Conservation (phyloP, 2,888 invertebrate genomes). For the Galeruca laticollis region DNA sequence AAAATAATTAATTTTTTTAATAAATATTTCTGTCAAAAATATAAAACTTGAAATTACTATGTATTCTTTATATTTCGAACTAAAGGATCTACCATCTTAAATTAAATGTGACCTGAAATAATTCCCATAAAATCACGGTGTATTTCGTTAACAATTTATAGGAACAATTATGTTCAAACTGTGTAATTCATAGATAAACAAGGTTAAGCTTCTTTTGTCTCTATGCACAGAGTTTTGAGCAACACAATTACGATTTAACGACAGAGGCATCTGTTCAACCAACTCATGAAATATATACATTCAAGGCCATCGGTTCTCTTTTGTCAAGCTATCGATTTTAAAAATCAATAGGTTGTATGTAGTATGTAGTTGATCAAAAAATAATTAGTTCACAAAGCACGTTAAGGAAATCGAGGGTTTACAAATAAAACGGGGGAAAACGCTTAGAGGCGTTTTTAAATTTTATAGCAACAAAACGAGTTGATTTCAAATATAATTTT, state of each 20-base stretch:
- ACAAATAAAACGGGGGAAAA: not conserved
- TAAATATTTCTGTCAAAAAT: not conserved
- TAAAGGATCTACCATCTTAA: not conserved
- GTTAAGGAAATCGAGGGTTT: not conserved
- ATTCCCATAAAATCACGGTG: no score
- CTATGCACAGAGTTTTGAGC: conserved; percentile 15
- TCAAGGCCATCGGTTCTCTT: conserved; percentile 21
- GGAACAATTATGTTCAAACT: no score
- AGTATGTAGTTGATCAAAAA: conserved; percentile 8
- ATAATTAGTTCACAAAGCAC: conserved; percentile 3
- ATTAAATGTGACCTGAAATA: not conserved
- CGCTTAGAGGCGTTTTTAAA: no score
- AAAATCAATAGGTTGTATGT: conserved; percentile 19
- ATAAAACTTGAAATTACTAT: not conserved
- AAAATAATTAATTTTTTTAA: no score
- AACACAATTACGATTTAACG: conserved; percentile 18
- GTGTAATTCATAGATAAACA: conserved; percentile 13
- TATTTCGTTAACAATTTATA: no score
- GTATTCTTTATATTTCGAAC: not conserved
- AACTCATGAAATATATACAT: conserved; percentile 18
- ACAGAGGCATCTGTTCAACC: conserved; percentile 12
- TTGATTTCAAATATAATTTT: no score
- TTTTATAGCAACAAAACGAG: no score
- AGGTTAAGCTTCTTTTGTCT: conserved; percentile 7
- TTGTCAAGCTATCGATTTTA: conserved; percentile 22